A percentile compares a stretch with the other conserved stretches of the same genome.
phyloP scores from a whole-genome alignment of 1,140 invertebrate genomes.

The Orius insidiosus region DNA sequence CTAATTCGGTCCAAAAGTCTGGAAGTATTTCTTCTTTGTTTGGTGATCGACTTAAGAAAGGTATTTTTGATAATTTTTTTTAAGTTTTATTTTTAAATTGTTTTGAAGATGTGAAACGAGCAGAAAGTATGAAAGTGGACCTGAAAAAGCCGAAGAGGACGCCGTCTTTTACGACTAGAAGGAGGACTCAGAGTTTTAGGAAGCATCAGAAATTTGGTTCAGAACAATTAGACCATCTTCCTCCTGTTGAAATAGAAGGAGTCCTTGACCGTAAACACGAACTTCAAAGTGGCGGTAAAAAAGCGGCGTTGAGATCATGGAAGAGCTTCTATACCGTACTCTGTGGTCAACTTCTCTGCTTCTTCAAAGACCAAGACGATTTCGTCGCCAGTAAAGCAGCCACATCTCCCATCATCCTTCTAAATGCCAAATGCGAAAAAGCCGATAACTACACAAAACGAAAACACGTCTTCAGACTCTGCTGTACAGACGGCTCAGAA shows the following conservation, averaged over 20 bases:
- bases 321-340: slow-evolving; percentile 88
- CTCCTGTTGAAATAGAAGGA: slow-evolving; percentile 82
- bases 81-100: not conserved
- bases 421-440: slow-evolving; percentile 64
- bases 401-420: slow-evolving; percentile 74
- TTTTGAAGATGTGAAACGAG: slow-evolving; percentile 49
- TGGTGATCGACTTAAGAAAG: slow-evolving; percentile 46
- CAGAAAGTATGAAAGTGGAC: slow-evolving; percentile 74
- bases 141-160: slow-evolving; percentile 67
- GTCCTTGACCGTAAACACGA: slow-evolving; percentile 89
- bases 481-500: slow-evolving; percentile 77
- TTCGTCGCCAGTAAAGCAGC: slow-evolving; percentile 75
- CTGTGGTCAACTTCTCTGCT: slow-evolving; percentile 90
- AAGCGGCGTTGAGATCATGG: slow-evolving; percentile 88
- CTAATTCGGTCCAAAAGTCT: slow-evolving; percentile 24
- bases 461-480: slow-evolving; percentile 80
- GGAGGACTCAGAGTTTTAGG: slow-evolving; percentile 74
- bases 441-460: slow-evolving; percentile 90
- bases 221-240: slow-evolving; percentile 52
- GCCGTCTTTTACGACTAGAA: slow-evolving; percentile 82
- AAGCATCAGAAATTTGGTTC: slow-evolving; percentile 44
- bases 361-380: slow-evolving; percentile 91
- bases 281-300: slow-evolving; percentile 78
- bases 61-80: slow-evolving; percentile 21
- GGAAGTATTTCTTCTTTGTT: slow-evolving; percentile 47